Evolutionary conservation across 2,797 vertebrate species (phyloP), one percentile per base, ranked within the genome.

Genomic region (Pipistrellus nathusii): DNA sequence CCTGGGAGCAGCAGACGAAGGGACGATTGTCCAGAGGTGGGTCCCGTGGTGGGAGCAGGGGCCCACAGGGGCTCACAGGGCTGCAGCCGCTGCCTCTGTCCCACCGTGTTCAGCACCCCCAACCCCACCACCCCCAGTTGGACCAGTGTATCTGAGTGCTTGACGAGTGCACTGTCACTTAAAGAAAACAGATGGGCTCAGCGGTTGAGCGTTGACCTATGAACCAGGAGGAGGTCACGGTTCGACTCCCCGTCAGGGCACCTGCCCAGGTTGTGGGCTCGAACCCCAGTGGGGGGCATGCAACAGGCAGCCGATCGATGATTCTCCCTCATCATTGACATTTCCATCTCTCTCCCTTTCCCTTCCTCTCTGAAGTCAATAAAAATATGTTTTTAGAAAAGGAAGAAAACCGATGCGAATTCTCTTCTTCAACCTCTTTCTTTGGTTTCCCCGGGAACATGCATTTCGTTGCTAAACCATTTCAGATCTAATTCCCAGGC

Each of bases 121-220:
- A 25, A 4, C 6, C 0, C 0, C 1, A 0, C 18, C 55, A 4
- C 48, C 53, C 84, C 3, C 11, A 6, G 20, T 21, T 0, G 1
- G 15, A 11, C n/a, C 68, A 21, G 84, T 30, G 32, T 59, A 30
- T 6, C 21, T 25, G 53, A 94, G 68, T 6, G 53, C 73, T 68
- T 53, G 23, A 35, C 13, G 46, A 46, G 71, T 5, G 48, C 0
- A 1, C 27, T 9, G 27, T 10, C 23, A 62, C 71, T 90, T 38
- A 62, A 48, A 90, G 44, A 53, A 82, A 68, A 57, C 0, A 14
- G 46, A 53, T 59, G 44, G 75, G 59, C 59, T 62, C 59, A 14
- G 59, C 25, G 12, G 59, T 62, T 30, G 59, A 62, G 59, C 59
- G 1, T 14, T 30, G 59, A 62, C 59, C 27, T 62, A 62, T 30